Evolutionary conservation across 2,113 vertebrate genomes (phyloP), one percentile per base, ranked within the genome.

Genomic region (Condylura cristata): DNA sequence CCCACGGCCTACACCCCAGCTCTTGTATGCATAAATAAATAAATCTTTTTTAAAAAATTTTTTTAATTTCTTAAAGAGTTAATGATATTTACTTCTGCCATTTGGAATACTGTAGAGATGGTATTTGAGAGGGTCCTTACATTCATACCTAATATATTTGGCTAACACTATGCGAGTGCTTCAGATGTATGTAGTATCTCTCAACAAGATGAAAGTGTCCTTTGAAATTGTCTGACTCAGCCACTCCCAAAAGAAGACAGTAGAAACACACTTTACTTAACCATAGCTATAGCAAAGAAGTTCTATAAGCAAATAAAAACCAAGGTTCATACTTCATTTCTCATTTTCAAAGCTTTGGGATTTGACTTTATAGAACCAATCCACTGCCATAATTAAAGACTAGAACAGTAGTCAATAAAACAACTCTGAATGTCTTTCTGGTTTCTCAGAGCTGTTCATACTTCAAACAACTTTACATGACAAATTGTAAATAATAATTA

Each of bases 321-420:
- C 70, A 39, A 48, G 89, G 56, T 95, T 86, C 16, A 39, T 72
- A 44, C 61, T 96, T 93, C 22, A 89, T 8, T 88, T 93, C 30
- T 91, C 28, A 93, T 91, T 96, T 89, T 95, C 75, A 93, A 44
- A 92, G 41, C 72, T 89, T 44, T 91, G 65, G 81, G 65, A 44
- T 95, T 92, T 86, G 41, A 74, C 46, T 82, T 86, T 85, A 24
- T 96, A 91, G 68, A 95, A 88, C 16, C 74, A 30, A 41, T 79
- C 22, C 11, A 68, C 32, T 53, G 53, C 90, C 28, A 9, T 91
- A 70, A 91, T 91, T 95, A 41, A 94, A 87, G 71, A 79, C 63
- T 86, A 66, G 48, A 83, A 84, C 65, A 94, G 83, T 91, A 95
- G 53, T 76, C 84, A 90, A 20, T 91, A 92, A 95, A 92, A 95